Base-by-base conservation (phyloP, 1,140 invertebrate genomes). In the Marisa cornuarietis region DNA sequence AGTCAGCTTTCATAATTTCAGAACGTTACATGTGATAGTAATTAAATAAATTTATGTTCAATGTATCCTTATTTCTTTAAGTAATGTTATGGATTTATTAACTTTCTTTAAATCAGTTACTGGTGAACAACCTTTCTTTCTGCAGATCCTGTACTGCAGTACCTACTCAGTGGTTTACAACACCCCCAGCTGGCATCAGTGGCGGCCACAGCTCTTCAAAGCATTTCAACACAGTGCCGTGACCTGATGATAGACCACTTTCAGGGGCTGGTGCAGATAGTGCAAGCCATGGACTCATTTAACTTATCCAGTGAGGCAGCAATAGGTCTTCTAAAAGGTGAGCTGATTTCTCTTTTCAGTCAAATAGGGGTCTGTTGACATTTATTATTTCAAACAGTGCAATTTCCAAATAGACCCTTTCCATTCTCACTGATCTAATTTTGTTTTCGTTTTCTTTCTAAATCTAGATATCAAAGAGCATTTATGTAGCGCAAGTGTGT, bases 181-280 rank as follows among this genome's bases (percentile, higher is more conserved):
- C 93, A 95, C 85, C 93, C 93, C 54, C 93, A 93, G n/a, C 90
- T 97, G 68, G 95, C 95, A 3, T 93, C 93, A 49, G 94, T 94
- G 5, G 94, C 96, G 3, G 96, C 96, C 22, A 93, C 93, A 65
- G 94, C 96, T 2, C 88, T 97, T 52, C 91, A 92, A 79, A 89
- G 86, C 78, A 91, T 93, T 61, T 98, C 97, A 88, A 93, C 93
- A 61, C 93, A 94, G 42, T 98, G 96, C 90, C 93, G 94, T 61
- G 92, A 93, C 62, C 94, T 96, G 82, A 96, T 98, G 94, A 93
- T 93, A 0, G 83, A 93, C 16, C 96, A 98, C 90, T 95, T 97
- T 79, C 92, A 93, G 73, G 94, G 95, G 68, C 92, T 99, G n/a
- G 90, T 97, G 78, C 94, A 95, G 86, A 95, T 98, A 54, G 94